A percentile compares a stretch with the other conserved stretches of the same genome.
Evolutionary conservation across 2,113 vertebrate species (phyloP).

Genomic region (Leptobrachium leishanense): DNA sequence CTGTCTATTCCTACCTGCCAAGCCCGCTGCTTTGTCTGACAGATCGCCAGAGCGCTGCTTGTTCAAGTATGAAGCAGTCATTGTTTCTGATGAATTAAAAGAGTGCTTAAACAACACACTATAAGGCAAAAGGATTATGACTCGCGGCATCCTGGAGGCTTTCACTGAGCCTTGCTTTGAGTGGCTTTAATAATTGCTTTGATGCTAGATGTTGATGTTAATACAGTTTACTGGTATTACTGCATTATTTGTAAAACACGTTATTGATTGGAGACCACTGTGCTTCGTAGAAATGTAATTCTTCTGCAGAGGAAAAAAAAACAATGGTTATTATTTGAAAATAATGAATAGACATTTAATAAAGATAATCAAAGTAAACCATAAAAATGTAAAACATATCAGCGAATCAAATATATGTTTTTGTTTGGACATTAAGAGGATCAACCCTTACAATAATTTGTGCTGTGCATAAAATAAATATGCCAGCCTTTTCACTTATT

Average conservation of each 20-base stretch:
- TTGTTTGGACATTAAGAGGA: no score
- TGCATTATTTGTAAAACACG: constrained; percentile 49
- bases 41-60: constrained; percentile 41
- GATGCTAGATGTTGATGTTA: constrained; percentile 49
- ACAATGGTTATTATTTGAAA: no score
- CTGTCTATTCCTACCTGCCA: constrained; percentile 42
- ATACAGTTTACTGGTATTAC: constrained; percentile 48
- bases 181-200: constrained; percentile 47
- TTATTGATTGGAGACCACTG: constrained; percentile 34
- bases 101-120: constrained; percentile 43
- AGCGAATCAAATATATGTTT: no score
- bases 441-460: no score
- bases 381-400: no score
- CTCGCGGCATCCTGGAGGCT: constrained; percentile 45
- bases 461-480: no score
- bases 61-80: constrained; percentile 46
- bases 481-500: no score
- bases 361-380: no score
- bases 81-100: constrained; percentile 50
- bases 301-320: background rate
- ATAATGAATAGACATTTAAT: no score
- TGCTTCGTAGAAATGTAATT: constrained; percentile 12
- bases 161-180: constrained; percentile 42
- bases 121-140: constrained; percentile 44
- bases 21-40: constrained; percentile 46